These are phyloP conservation scores for Bhutanitis thaidina DNA, from an alignment of 2,888 invertebrate genomes.

Conservation along the genomic window DNA sequence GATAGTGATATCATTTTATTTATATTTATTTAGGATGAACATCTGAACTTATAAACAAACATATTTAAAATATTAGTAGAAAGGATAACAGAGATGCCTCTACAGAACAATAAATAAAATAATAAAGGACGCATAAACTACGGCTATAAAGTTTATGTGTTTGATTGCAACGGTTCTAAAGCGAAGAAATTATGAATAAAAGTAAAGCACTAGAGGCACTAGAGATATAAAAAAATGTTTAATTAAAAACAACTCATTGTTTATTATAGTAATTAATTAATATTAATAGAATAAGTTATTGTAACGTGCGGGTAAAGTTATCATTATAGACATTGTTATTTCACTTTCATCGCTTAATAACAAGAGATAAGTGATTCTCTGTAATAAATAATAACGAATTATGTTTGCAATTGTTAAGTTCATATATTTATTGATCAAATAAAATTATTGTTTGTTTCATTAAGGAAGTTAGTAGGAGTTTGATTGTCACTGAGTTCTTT, in stretches of 20 bases:
- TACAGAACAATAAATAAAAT: too few species aligned
- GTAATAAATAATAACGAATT: constrained; percentile 3
- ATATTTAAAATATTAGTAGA: too few species aligned
- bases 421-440: neutral
- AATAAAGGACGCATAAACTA: too few species aligned
- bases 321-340: neutral
- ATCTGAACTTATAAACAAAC: too few species aligned
- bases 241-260: constrained; percentile 5
- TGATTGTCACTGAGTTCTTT: constrained; percentile 2
- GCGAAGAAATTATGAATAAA: neutral
- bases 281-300: constrained; percentile 4
- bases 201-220: neutral
- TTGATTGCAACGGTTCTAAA: neutral
- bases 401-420: neutral
- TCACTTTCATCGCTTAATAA: neutral
- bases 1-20: too few species aligned
- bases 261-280: neutral
- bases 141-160: too few species aligned
- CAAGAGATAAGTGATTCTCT: neutral
- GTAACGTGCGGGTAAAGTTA: neutral
- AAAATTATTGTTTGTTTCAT: constrained; percentile 4
- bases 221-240: constrained; percentile 7
- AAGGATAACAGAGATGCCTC: too few species aligned
- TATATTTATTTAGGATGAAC: too few species aligned
- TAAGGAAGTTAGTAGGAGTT: neutral